These are phyloP conservation scores for Rhynchotus rufescens DNA, from an alignment of 2,797 vertebrate species.

Conservation along the genomic window DNA sequence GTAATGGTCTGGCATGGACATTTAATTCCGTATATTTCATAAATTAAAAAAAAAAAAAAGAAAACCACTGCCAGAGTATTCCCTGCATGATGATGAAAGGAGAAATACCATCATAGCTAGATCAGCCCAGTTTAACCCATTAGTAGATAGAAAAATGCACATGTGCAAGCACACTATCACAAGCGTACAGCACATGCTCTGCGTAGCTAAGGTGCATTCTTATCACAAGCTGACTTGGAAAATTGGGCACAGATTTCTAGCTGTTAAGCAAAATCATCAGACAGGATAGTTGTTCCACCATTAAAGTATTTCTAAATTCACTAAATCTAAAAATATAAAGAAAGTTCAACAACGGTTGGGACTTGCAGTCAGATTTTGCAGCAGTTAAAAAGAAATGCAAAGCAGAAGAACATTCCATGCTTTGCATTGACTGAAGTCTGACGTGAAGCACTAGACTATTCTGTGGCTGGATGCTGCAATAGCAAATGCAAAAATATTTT, in stretches of 20 bases:
- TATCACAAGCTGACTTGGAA: slow-evolving; percentile 1
- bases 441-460: neutral
- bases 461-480: neutral
- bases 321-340: slow-evolving; percentile 11
- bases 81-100: slow-evolving; percentile 69
- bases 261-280: slow-evolving; percentile 5
- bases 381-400: neutral
- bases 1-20: slow-evolving; percentile 84
- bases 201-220: neutral
- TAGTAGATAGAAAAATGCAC: neutral
- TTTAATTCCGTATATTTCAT: slow-evolving; percentile 75
- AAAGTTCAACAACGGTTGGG: neutral
- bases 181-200: neutral
- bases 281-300: neutral
- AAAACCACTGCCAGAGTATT: slow-evolving; percentile 71
- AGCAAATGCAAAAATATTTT: slow-evolving; percentile 1
- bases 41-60: slow-evolving; percentile 51
- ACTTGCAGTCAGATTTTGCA: neutral
- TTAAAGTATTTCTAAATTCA: slow-evolving; percentile 14
- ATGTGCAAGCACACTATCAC: neutral
- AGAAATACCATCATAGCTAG: slow-evolving; percentile 11
- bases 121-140: slow-evolving; percentile 32
- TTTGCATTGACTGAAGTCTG: neutral
- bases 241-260: neutral
- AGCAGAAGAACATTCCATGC: slow-evolving; percentile 30